Evolutionary conservation across 1,140 invertebrate species (phyloP), one percentile per base, ranked within the genome.

Genomic region (Calephelis nemesis): DNA sequence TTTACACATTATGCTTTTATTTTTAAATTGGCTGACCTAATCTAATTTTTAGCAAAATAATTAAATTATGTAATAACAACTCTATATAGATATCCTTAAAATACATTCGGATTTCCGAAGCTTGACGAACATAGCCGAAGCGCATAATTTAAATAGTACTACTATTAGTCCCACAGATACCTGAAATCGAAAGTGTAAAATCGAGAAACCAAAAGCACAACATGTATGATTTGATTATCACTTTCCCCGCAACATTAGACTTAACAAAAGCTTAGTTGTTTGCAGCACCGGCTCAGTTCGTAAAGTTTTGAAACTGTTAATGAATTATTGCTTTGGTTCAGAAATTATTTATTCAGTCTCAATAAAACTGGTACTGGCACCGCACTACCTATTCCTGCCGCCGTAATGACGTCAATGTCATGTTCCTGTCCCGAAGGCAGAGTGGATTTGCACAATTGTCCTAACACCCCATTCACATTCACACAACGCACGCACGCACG

Each of bases 191-290:
- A 52, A 52, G 50, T 52, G 50, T 15, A n/a, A 52, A 52, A 19
- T 15, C 19, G 50, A 15, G 50, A 15, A 52, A 15, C 13, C 50
- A 52, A 52, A 1, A 52, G 50, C 13, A n/a, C 15, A 52, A 52
- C 19, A 52, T 15, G n/a, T 47, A 54, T 10, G 7, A 58, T 58
- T 58, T 58, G 39, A 58, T 30, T 58, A 58, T 30, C 52, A 58
- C 52, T 58, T 58, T 58, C 52, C 52, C 52, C 52, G 12, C 9
- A 10, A 7, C 50, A 54, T 39, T 15, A 15, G 13, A 52, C 50
- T n/a, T 15, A 15, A 52, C 13, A 52, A 49, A 52, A 15, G 49
- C 19, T 39, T 19, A 58, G 30, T 58, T 58, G 52, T 58, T 58
- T 19, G 8, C 12, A 11, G 19, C 52, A 58, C 15, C 50, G 10